A percentile compares a stretch with the other conserved stretches of the same genome.
phyloP scores from a whole-genome alignment of 2,888 invertebrate species.

The Seira sanloemensis region DNA sequence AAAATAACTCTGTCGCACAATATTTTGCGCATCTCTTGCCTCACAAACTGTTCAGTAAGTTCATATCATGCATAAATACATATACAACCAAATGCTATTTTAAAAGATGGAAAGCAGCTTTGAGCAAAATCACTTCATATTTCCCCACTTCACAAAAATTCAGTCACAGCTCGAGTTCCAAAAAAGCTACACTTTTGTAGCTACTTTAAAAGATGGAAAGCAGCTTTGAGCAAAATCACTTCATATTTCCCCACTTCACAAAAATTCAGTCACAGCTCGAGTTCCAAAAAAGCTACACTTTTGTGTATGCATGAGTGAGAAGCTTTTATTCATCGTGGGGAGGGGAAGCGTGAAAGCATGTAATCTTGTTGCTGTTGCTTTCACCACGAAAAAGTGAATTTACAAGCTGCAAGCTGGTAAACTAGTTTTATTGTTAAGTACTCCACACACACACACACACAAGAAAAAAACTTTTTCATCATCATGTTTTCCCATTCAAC shows the following conservation, averaged over 20 bases:
- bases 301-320: not conserved
- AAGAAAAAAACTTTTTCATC: not conserved
- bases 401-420: slow-evolving; percentile 16
- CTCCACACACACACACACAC: not conserved
- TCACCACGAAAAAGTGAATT: slow-evolving; percentile 8
- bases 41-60: too few species aligned
- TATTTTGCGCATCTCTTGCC: too few species aligned
- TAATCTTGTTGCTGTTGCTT: slow-evolving; percentile 2
- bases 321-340: not conserved
- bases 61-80: not conserved
- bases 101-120: not conserved
- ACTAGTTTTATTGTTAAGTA: slow-evolving; percentile 8
- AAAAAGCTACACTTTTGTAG: not conserved
- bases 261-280: not conserved
- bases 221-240: slow-evolving; percentile 2
- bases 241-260: not conserved
- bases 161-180: not conserved
- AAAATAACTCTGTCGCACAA: too few species aligned
- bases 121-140: not conserved
- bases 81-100: not conserved
- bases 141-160: not conserved
- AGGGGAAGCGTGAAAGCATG: slow-evolving; percentile 9
- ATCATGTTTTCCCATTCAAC: not conserved
- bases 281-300: too few species aligned
- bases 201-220: not conserved